A percentile compares a stretch with the other conserved stretches of the same genome.
Evolutionary conservation across 2,888 invertebrate genomes (phyloP).

Genomic region (Zaprionus lineosus): DNA sequence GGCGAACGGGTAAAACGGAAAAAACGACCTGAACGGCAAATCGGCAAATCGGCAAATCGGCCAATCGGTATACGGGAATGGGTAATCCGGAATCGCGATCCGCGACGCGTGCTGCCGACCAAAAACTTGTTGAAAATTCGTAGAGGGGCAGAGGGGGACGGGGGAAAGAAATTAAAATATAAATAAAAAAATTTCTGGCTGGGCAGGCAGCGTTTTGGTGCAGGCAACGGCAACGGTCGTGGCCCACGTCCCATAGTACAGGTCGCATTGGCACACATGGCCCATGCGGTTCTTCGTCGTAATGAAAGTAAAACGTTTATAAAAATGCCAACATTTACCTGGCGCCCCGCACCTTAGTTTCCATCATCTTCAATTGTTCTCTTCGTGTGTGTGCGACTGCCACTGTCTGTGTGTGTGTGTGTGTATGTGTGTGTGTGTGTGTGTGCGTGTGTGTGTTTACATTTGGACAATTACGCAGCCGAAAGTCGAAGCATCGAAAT

Average conservation of each 20-base stretch:
- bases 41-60: neutral
- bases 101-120: conserved; percentile 31
- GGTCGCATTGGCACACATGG: conserved; percentile 28
- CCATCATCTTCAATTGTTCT: conserved; percentile 6
- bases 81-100: conserved; percentile 35
- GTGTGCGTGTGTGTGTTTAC: conserved; percentile 55
- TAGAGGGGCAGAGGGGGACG: conserved; percentile 8
- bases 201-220: conserved; percentile 22
- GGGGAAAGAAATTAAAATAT: conserved; percentile 7
- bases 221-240: conserved; percentile 23
- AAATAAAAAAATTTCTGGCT: conserved; percentile 20
- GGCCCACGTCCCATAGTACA: conserved; percentile 26
- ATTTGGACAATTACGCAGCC: conserved; percentile 75
- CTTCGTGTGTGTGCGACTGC: conserved; percentile 3
- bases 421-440: conserved; percentile 8
- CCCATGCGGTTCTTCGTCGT: conserved; percentile 1
- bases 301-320: conserved; percentile 23
- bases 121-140: neutral
- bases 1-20: too few relatives aligned
- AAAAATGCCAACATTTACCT: conserved; percentile 42
- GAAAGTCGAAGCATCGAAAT: conserved; percentile 26
- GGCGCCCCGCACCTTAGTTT: conserved; percentile 19
- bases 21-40: too few relatives aligned
- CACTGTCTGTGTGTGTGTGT: neutral
- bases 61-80: conserved; percentile 26